Evolutionary conservation across 2,797 vertebrate genomes (phyloP).

Genomic region (Neomorphus geoffroyi): DNA sequence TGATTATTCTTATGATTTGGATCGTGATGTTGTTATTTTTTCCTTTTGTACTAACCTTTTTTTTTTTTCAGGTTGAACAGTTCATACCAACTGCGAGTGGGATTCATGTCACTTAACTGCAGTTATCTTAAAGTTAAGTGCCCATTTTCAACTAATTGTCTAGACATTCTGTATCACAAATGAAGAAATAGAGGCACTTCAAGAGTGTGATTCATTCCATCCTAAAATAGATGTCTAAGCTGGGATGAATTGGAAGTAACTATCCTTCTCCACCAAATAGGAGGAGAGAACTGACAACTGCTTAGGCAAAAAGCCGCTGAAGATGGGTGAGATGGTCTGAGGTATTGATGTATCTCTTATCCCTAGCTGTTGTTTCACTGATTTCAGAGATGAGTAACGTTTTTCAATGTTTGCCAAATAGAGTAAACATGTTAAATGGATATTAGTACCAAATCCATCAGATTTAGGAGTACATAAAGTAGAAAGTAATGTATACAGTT

Average conservation of each 20-base stretch:
- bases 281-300: not conserved
- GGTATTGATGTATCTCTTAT: not conserved
- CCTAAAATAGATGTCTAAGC: not conserved
- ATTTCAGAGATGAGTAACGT: not conserved
- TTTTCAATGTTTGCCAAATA: not conserved
- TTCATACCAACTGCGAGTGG: not conserved
- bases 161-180: not conserved
- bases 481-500: not conserved
- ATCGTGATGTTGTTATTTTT: not conserved
- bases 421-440: not conserved
- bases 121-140: not conserved
- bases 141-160: conserved; percentile 27
- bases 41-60: not conserved
- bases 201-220: not conserved
- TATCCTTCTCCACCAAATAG: not conserved
- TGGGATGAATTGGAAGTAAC: not conserved
- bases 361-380: not conserved
- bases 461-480: not conserved
- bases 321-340: not conserved
- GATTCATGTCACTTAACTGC: not conserved
- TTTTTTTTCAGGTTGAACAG: not conserved
- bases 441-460: not conserved
- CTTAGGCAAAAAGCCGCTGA: not conserved
- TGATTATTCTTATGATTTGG: not conserved
- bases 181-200: not conserved